Percentiles rank a stretch among this genome's conserved stretches.
Evolutionary conservation across 2,888 invertebrate genomes (phyloP).

Genomic region (Morinoia aosen): DNA sequence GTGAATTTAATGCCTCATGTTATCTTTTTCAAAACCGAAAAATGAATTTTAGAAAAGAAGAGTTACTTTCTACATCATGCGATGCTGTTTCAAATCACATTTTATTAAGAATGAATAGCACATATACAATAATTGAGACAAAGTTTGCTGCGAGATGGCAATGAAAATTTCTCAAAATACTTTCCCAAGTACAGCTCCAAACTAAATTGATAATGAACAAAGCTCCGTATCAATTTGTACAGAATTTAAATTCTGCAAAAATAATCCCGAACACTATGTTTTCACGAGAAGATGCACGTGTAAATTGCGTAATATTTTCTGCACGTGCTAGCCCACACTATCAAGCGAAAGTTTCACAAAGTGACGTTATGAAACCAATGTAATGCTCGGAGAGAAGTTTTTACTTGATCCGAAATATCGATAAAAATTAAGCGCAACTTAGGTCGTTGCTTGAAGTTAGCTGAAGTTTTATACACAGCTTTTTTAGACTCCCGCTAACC

Average conservation of each 20-base stretch:
- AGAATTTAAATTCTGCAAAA: too few relatives aligned
- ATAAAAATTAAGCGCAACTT: not conserved
- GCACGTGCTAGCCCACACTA: not conserved
- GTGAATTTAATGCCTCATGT: not conserved
- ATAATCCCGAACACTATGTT: too few relatives aligned
- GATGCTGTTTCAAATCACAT: too few relatives aligned
- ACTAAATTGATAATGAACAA: not conserved
- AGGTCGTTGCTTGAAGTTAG: not conserved
- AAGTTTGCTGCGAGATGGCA: not conserved
- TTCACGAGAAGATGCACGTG: not conserved
- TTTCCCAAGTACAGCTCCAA: not conserved
- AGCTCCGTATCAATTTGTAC: too few relatives aligned
- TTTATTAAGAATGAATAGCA: not conserved
- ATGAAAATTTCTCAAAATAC: not conserved
- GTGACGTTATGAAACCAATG: conserved; percentile 1
- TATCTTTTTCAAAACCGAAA: too few relatives aligned
- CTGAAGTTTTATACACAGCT: not conserved
- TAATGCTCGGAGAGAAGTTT: not conserved
- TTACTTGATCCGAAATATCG: not conserved
- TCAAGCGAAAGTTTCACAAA: not conserved
- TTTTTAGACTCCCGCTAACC: not conserved
- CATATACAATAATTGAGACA: not conserved
- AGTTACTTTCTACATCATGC: too few relatives aligned
- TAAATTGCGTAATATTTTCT: not conserved
- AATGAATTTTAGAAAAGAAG: too few relatives aligned